Base-by-base conservation (phyloP, 2,113 vertebrate species). In the Melospiza melodia region DNA sequence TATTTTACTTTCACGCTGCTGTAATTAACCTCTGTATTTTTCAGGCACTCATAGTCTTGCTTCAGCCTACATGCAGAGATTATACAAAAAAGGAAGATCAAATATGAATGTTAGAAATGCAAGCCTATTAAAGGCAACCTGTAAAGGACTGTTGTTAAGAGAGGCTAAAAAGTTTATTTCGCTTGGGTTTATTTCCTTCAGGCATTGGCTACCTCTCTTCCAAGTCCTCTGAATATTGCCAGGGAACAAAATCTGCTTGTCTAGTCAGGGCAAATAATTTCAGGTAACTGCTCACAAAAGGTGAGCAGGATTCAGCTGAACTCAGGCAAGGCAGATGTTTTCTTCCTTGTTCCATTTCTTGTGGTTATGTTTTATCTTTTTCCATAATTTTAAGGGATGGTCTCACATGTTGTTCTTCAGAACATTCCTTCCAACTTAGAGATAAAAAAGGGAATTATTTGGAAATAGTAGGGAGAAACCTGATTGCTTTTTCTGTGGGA, bases 1-100 rank as follows among this genome's bases (percentile, higher is more conserved):
- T 95, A 93, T 94, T 97, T 94, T 91, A 72, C 93, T 92, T 91
- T 94, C 84, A 89, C 91, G 65, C 28, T 87, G 80, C 77, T 3
- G 15, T 84, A 97, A 95, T 94, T 94, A 95, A 52, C 41, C 44
- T 75, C 86, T 72, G 35, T 59, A 61, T 94, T 96, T 95, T 92
- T 75, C 74, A 92, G 66, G 62, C 69, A 48, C 39, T 87, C 35
- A 1, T 16, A 67, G 48, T 9, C 80, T 84, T 87, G 35, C 33
- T 93, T 90, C 80, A 96, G 76, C 68, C 61, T 90, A 82, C 71
- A 67, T 21, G 23, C 39, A 80, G n/a, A 90, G 55, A 86, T 46
- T 84, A 33, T 66, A 65, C 35, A 92, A 77, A 90, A 90, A 83
- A 85, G 41, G 12, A 89, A 49, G 20, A 77, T 89, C 41, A 31